Base-by-base conservation (phyloP, 2,888 invertebrate species). In the Anorthoa munda region DNA sequence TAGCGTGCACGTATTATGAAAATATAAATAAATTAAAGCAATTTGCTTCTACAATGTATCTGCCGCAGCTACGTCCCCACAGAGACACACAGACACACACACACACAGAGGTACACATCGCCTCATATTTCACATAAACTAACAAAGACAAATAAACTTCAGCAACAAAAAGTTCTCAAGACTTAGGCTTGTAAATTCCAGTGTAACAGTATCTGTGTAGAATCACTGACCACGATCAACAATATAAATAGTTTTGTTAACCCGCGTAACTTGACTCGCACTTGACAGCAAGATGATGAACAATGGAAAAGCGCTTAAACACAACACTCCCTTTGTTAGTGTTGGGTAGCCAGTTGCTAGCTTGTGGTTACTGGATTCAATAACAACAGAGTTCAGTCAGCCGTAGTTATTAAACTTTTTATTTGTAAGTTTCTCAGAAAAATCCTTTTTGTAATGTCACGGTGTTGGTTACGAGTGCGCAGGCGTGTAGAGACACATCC, bases 311-410 rank as follows among this genome's bases (percentile, higher is more conserved):
- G 60, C 64, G 39, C 72, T 58, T 60, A 69, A 81, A 82, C 63
- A 80, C 66, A 80, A 83, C 61, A 82, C 79, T 61, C 70, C 61
- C 67, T 80, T 87, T 85, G 82, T 80, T 75, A 59, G 69, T 68
- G 61, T 79, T 74, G 66, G 59, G 64, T 72, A 73, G 46, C 66
- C 69, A 59, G 76, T 68, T 66, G 53, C 69, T 53, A 65, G 60
- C 51, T 64, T 81, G 79, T 58, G 79, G 81, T 83, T 58, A 64
- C 60, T 65, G 77, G 75, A 70, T 84, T 79, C 67, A 69, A 79
- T 79, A 79, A 75, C 78, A 83, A 65, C 66, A 21, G 56, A 61
- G 77, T 61, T 73, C 73, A 71, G 50, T 70, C 73, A 60, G 72
- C 18, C 56, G 26, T 71, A 59, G 45, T 59, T 65, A 60, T 56